These are phyloP conservation scores for Oreochromis spilurus DNA, from an alignment of 2,113 vertebrate species.

Conservation along the genomic window DNA sequence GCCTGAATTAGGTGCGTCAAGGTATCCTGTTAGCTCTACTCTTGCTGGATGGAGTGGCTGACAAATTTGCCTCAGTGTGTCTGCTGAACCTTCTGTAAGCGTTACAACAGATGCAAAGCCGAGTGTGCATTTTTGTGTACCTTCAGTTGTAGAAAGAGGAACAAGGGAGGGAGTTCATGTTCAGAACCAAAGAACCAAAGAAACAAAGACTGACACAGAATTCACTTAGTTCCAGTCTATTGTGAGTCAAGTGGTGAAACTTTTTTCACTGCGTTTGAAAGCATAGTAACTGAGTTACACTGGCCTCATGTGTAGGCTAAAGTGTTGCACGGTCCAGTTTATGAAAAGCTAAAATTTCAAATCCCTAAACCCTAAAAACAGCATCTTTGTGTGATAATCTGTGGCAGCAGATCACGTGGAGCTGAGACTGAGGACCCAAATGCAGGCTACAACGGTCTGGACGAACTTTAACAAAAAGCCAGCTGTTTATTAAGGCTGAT, in stretches of 20 bases:
- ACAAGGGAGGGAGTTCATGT: background rate
- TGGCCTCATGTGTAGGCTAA: no score
- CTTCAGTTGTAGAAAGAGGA: background rate
- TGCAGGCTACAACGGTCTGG: no score
- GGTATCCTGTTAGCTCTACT: background rate
- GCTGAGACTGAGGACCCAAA: no score
- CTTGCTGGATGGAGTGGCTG: background rate
- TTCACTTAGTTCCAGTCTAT: background rate
- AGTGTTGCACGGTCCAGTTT: no score
- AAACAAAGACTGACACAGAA: background rate
- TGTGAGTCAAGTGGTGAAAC: background rate
- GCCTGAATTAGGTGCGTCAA: background rate
- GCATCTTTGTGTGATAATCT: no score
- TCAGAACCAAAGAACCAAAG: background rate
- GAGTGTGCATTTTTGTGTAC: background rate
- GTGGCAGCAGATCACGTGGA: no score
- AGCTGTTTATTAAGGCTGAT: no score
- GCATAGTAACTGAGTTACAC: no score
- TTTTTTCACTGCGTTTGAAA: background rate
- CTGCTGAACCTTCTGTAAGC: background rate
- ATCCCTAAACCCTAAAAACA: no score
- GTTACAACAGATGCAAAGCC: background rate
- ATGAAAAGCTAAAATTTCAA: no score
- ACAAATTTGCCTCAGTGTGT: fast-evolving
- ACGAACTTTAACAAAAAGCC: no score